Evolutionary conservation across 2,888 invertebrate genomes (phyloP).

Genomic region (Leptopilina myrica): DNA sequence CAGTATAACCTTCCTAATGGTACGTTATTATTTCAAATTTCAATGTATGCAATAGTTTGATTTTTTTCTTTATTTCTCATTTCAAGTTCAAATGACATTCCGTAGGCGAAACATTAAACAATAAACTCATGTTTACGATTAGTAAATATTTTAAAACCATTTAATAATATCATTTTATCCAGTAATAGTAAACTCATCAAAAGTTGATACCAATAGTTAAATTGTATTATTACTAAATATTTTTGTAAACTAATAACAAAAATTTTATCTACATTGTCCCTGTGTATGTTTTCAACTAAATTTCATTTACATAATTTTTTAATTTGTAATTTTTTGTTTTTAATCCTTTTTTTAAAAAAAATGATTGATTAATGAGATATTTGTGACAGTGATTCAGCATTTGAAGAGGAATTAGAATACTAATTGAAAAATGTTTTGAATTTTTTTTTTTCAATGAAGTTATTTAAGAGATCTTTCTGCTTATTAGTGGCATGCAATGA

Average conservation of each 20-base stretch:
- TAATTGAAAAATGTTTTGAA: neutral
- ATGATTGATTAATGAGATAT: neutral
- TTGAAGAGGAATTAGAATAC: neutral
- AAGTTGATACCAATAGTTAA: too few relatives aligned
- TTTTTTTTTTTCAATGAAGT: neutral
- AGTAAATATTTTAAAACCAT: too few relatives aligned
- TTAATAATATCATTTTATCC: too few relatives aligned
- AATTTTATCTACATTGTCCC: too few relatives aligned
- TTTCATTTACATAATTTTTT: neutral
- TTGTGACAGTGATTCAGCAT: neutral
- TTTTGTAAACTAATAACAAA: too few relatives aligned
- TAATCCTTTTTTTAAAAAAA: neutral
- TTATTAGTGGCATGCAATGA: constrained; percentile 2
- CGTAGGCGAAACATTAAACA: too few relatives aligned
- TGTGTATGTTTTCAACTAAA: neutral
- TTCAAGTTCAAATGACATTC: too few relatives aligned
- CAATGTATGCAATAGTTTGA: neutral
- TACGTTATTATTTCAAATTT: neutral
- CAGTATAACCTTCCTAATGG: constrained; percentile 20
- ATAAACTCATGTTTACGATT: too few relatives aligned
- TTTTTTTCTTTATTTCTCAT: neutral
- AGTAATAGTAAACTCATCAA: too few relatives aligned
- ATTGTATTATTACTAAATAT: too few relatives aligned
- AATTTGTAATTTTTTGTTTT: neutral
- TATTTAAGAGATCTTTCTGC: neutral